Percentiles rank a stretch among this genome's conserved stretches.
Evolutionary conservation across 2,113 vertebrate species (phyloP).

Genomic region (Tetrao urogallus): DNA sequence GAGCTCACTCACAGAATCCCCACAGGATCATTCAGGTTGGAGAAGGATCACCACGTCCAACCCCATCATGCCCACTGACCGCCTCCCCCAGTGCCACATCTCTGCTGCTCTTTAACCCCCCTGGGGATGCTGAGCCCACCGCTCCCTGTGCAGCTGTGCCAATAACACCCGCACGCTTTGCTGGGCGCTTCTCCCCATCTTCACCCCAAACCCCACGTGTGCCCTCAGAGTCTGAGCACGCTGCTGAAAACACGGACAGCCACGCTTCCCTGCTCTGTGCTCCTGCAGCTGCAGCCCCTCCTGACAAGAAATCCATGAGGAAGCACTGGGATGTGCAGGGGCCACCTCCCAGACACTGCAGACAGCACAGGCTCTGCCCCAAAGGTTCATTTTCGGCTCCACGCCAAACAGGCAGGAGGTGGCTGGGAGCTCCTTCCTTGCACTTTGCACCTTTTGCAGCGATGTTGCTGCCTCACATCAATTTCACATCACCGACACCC

Average conservation of each 20-base stretch:
- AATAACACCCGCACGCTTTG: neutral
- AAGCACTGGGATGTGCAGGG: neutral
- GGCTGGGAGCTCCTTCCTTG: neutral
- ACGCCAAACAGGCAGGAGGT: neutral
- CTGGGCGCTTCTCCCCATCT: neutral
- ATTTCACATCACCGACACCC: neutral
- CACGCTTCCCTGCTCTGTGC: neutral
- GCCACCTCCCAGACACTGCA: neutral
- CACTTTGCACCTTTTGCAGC: neutral
- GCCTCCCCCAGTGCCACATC: no score
- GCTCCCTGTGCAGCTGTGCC: no score
- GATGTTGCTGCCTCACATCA: neutral
- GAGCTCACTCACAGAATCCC: neutral
- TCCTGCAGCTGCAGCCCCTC: fast-evolving
- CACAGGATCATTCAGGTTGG: no score
- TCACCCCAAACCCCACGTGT: neutral
- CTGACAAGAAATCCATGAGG: neutral
- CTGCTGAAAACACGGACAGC: fast-evolving
- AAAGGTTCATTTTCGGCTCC: neutral
- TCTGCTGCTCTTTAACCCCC: no score
- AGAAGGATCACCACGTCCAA: no score
- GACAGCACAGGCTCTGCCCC: neutral
- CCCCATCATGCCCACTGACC: no score
- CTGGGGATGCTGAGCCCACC: no score
- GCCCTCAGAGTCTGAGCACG: neutral